Conservation (phyloP, 2,797 vertebrate species). For the Euthynnus affinis region DNA sequence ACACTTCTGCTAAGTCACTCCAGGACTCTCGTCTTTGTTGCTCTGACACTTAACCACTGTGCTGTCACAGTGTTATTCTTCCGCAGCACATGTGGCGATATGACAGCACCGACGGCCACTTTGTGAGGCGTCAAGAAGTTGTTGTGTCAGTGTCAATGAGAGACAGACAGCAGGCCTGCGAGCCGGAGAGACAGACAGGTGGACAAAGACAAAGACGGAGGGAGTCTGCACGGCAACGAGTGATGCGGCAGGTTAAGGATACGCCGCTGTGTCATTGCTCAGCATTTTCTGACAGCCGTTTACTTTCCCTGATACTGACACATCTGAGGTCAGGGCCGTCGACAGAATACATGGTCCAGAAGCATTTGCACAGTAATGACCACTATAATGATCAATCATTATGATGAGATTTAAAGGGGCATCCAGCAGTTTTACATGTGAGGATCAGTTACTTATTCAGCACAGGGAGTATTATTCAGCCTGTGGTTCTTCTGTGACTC, state of each 20-base stretch:
- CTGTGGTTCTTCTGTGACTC: no score
- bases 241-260: neutral
- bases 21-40: constrained; percentile 28
- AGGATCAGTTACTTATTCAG: no score
- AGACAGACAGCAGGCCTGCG: constrained; percentile 25
- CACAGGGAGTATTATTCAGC: no score
- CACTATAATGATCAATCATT: no score
- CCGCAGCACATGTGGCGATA: neutral
- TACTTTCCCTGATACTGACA: neutral
- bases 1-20: constrained; percentile 21
- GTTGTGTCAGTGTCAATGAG: constrained; percentile 28
- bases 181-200: constrained; percentile 15
- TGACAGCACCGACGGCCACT: constrained; percentile 28
- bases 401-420: no score
- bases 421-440: no score
- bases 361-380: no score
- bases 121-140: constrained; percentile 16
- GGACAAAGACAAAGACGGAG: neutral
- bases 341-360: neutral
- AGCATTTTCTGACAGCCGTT: neutral
- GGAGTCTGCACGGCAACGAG: constrained; percentile 12
- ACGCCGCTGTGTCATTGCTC: constrained; percentile 13
- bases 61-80: constrained; percentile 25
- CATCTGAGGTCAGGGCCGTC: neutral
- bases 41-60: constrained; percentile 9